Conservation (phyloP, 1,140 invertebrate species). For the Lordiphosa mommai region DNA sequence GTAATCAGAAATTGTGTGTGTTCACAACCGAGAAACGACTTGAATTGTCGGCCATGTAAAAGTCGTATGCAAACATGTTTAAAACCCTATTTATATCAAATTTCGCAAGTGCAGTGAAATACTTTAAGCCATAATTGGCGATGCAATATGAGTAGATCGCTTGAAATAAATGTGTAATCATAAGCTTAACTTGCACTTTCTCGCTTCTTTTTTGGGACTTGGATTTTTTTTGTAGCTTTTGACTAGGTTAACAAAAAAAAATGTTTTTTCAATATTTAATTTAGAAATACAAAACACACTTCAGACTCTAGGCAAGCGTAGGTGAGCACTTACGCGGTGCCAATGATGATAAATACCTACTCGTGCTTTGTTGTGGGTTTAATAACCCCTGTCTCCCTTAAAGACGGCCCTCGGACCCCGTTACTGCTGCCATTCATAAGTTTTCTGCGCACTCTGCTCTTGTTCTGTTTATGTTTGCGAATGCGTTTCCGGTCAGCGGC, state of each 20-base stretch:
- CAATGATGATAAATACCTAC: neutral
- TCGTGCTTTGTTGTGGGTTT: slow-evolving; percentile 21
- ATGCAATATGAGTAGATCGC: neutral
- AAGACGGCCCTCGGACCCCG: slow-evolving; percentile 2
- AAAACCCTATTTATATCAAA: slow-evolving; percentile 1
- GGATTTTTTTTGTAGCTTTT: too few relatives aligned
- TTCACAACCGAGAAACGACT: neutral
- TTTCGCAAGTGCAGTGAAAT: neutral
- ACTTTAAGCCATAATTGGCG: neutral
- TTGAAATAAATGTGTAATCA: neutral
- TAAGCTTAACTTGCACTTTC: neutral
- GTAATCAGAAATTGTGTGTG: neutral
- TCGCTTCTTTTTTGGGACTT: too few relatives aligned
- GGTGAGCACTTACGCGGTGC: neutral
- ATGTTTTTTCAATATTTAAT: too few relatives aligned
- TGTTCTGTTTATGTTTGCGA: slow-evolving; percentile 62
- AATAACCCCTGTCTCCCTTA: slow-evolving; percentile 13
- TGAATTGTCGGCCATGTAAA: neutral
- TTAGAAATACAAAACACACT: too few relatives aligned
- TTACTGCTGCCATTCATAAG: slow-evolving; percentile 48
- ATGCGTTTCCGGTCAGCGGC: slow-evolving; percentile 60
- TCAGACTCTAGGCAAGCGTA: neutral
- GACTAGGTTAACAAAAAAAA: too few relatives aligned
- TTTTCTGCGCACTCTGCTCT: slow-evolving; percentile 38
- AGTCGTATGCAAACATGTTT: neutral